Evolutionary conservation across 2,113 vertebrate genomes (phyloP), one percentile per base, ranked within the genome.

Genomic region (Vicugna pacos): DNA sequence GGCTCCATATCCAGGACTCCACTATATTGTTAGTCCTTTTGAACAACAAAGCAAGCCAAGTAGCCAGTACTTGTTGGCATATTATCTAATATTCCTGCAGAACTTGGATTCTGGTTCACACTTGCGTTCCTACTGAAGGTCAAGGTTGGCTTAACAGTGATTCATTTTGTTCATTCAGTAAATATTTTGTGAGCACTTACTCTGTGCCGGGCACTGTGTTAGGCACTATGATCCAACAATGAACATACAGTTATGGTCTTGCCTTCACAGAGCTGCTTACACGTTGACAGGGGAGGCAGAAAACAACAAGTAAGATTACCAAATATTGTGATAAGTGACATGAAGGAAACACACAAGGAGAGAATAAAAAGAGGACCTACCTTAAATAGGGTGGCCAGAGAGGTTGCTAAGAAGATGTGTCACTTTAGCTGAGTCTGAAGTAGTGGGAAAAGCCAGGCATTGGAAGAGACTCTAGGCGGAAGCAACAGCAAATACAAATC

Each of bases 381-480:
- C 56, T 83, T 46, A 77, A 77, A 62, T 28, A 62, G 8, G 20
- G 22, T 32, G 19, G 2, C 46, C 42, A 75, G n/a, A 85, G 30
- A 58, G 6, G 11, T 32, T 82, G n/a, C 82, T 83, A 35, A 82
- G 46, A 60, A 62, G 32, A 67, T 1, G 0, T 13, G 1, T 73
- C n/a, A 30, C n/a, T 26, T 22, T 76, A 52, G 2, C 19, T 65
- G 38, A 81, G 24, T n/a, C 20, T 35, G 26, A 67, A 82, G 19
- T 24, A 38, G 19, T 3, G 26, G 24, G 81, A 85, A 26, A 3
- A 77, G 13, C 12, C 86, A 90, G 62, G 48, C n/a, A 15, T 19
- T 65, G 28, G 93, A 94, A 65, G 81, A 65, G 81, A 24, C 89
- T 90, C n/a, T 75, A 65, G 73, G 38, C 19, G 48, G 76, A 52